Evolutionary conservation across 2,113 vertebrate genomes (phyloP).

Genomic region (Chaetodon auriga): DNA sequence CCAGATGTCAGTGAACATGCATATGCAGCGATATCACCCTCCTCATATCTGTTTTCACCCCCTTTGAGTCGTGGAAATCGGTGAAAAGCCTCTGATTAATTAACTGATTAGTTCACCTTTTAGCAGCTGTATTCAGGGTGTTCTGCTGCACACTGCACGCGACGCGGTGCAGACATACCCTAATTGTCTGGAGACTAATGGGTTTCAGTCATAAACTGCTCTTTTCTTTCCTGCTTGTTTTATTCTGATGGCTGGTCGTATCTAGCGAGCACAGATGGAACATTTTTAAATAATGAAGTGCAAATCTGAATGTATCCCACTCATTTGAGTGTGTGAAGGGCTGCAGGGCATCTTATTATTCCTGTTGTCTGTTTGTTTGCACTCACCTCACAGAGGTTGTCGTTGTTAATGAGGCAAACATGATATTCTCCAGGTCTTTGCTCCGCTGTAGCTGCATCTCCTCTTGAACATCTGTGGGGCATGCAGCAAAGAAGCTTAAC

Average conservation of each 20-base stretch:
- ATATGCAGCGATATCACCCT: conserved; percentile 26
- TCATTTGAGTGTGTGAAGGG: conserved; percentile 63
- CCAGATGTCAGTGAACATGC: conserved; percentile 7
- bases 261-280: conserved; percentile 32
- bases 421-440: conserved; percentile 53
- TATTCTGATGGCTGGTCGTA: conserved; percentile 42
- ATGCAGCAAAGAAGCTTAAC: conserved; percentile 48
- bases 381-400: conserved; percentile 48
- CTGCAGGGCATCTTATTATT: conserved; percentile 61
- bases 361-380: conserved; percentile 62
- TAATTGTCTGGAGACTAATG: conserved; percentile 63
- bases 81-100: conserved; percentile 63
- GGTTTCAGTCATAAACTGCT: conserved; percentile 34
- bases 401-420: conserved; percentile 72
- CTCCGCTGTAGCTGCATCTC: conserved; percentile 29
- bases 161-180: conserved; percentile 18
- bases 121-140: conserved; percentile 5
- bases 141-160: conserved; percentile 10
- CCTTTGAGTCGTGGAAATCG: conserved; percentile 23
- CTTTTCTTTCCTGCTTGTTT: conserved; percentile 16
- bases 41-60: conserved; percentile 2
- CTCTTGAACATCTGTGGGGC: conserved; percentile 58
- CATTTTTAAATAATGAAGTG: conserved; percentile 67
- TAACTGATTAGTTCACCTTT: conserved; percentile 63
- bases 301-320: conserved; percentile 59